Conservation (phyloP, 2,113 vertebrate genomes). For the Gracilinanus agilis region DNA sequence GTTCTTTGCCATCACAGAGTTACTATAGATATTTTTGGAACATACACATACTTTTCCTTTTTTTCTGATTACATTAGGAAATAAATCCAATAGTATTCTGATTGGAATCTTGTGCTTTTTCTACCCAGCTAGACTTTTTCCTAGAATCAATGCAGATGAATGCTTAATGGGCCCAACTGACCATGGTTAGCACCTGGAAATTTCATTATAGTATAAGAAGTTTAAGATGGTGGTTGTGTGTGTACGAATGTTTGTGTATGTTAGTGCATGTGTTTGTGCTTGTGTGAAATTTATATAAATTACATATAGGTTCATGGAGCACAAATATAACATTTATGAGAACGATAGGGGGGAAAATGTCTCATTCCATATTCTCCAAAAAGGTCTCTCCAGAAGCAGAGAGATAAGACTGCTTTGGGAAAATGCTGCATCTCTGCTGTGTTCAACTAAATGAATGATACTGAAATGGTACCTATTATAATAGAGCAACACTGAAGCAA, state of each 20-base stretch:
- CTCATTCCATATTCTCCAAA: constrained; percentile 39
- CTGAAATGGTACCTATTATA: constrained; percentile 15
- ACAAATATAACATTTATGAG: constrained; percentile 49
- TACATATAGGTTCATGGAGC: constrained; percentile 42
- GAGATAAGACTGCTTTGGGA: constrained; percentile 19
- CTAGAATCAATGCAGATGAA: constrained; percentile 53
- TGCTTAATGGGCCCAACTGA: constrained; percentile 18
- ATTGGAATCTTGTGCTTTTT: not conserved
- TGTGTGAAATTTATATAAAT: too few species aligned
- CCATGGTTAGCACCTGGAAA: constrained; percentile 24
- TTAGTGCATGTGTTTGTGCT: too few species aligned
- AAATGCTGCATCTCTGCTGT: constrained; percentile 13
- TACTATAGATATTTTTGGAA: too few species aligned
- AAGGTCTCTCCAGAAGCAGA: constrained; percentile 13
- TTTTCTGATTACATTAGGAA: too few species aligned
- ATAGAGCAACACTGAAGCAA: constrained; percentile 20
- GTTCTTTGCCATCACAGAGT: too few species aligned
- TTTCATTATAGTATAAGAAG: constrained; percentile 26
- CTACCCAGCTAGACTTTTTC: constrained; percentile 7
- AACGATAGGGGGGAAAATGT: constrained; percentile 24
- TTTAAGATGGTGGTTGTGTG: not conserved
- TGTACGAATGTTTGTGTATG: not conserved
- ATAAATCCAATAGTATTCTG: not conserved
- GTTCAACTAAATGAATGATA: constrained; percentile 46
- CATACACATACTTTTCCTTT: too few species aligned